Conservation (phyloP, 2,113 vertebrate species). For the Semnornis frantzii region DNA sequence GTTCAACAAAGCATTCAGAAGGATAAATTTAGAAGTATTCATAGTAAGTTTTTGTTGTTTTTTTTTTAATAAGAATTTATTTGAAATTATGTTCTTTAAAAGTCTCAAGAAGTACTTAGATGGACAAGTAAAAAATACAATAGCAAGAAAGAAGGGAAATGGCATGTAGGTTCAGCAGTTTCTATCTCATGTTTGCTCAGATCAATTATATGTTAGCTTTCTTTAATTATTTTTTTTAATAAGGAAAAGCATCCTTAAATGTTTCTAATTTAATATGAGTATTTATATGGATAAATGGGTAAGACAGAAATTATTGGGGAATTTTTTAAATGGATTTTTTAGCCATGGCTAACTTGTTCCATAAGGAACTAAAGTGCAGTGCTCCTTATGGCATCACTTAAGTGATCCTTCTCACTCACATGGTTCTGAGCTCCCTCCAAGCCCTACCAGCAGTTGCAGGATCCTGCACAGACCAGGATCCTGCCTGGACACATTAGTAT, state of each 20-base stretch:
- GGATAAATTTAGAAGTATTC: neutral
- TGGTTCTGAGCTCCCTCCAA: neutral
- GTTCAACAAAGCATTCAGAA: neutral
- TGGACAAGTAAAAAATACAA: no score
- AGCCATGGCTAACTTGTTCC: neutral
- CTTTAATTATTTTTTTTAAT: no score
- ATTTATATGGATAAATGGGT: neutral
- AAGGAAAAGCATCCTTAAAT: no score
- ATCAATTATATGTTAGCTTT: no score
- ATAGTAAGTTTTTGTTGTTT: neutral
- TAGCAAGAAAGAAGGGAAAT: no score
- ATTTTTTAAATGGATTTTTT: neutral
- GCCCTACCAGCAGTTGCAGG: neutral
- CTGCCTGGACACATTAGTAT: fast-evolving
- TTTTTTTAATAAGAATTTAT: neutral
- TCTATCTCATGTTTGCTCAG: no score
- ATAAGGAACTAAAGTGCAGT: neutral
- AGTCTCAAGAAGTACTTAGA: no score
- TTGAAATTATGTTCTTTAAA: no score
- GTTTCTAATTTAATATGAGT: no score
- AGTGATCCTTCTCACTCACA: neutral
- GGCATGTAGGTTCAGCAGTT: no score
- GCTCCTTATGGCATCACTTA: neutral
- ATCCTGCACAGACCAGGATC: neutral
- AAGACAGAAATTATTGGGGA: neutral